Evolutionary conservation across 2,888 invertebrate genomes (phyloP).

Genomic region (Aporophyla lueneburgensis): DNA sequence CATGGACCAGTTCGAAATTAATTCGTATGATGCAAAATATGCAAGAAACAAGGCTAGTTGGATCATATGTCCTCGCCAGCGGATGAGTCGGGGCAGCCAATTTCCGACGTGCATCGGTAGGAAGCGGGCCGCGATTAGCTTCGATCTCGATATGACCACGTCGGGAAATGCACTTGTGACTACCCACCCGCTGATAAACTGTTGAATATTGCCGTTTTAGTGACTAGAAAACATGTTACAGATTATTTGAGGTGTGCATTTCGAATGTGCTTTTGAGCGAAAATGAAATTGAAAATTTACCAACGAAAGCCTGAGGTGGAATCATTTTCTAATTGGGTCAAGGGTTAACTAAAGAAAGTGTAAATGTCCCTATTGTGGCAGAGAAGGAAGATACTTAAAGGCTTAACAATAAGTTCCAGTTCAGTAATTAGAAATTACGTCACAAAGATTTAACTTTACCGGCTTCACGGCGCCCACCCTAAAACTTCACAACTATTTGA

Average conservation of each 20-base stretch:
- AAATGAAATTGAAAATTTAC: background rate
- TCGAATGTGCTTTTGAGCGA: slow-evolving; percentile 9
- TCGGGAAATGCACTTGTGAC: slow-evolving; percentile 67
- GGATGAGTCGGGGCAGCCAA: slow-evolving; percentile 76
- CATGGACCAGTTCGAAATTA: slow-evolving; percentile 37
- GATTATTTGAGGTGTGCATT: slow-evolving; percentile 12
- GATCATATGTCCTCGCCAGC: slow-evolving; percentile 65
- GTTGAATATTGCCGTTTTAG: slow-evolving; percentile 48
- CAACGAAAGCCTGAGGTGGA: background rate
- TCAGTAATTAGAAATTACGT: slow-evolving; percentile 1
- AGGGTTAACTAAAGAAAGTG: background rate
- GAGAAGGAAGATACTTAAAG: background rate
- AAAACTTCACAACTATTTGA: background rate
- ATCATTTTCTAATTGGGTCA: too few relatives aligned
- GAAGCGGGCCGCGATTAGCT: slow-evolving; percentile 71
- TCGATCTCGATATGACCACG: slow-evolving; percentile 60
- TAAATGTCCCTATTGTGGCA: background rate
- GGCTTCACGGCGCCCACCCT: background rate
- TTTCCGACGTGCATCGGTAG: slow-evolving; percentile 76
- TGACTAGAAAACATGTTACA: slow-evolving; percentile 32
- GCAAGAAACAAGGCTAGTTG: slow-evolving; percentile 67
- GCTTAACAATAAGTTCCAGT: slow-evolving; percentile 1
- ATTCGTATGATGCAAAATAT: slow-evolving; percentile 55
- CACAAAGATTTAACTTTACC: background rate
- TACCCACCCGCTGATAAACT: slow-evolving; percentile 58